Evolutionary conservation across 2,797 vertebrate species (phyloP).

Genomic region (Neosalanx taihuensis): DNA sequence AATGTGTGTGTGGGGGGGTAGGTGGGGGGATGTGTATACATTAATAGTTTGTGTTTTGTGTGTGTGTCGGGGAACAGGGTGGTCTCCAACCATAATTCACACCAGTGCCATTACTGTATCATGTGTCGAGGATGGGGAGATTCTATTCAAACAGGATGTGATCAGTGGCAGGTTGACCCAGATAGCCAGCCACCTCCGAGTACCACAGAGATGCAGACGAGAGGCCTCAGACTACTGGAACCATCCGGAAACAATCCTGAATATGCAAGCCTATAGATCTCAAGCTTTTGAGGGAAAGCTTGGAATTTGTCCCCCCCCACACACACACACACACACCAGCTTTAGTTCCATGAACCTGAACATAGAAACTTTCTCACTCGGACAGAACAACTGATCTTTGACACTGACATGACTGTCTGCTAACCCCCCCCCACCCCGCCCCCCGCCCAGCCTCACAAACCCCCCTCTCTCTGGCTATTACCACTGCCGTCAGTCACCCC

Average conservation of each 20-base stretch:
- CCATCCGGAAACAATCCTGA: background rate
- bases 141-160: background rate
- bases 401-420: constrained; percentile 4
- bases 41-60: constrained; percentile 5
- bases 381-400: background rate
- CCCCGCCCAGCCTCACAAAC: background rate
- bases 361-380: too few relatives aligned
- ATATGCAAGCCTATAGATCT: background rate
- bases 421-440: background rate
- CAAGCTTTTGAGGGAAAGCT: too few relatives aligned
- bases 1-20: constrained; percentile 15
- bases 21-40: constrained; percentile 5
- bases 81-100: background rate
- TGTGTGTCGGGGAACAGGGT: background rate
- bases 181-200: background rate
- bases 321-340: too few relatives aligned
- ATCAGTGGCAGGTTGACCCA: constrained; percentile 1
- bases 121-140: constrained; percentile 1
- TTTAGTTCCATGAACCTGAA: too few relatives aligned
- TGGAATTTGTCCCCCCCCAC: too few relatives aligned
- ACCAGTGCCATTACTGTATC: background rate
- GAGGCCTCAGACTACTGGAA: background rate
- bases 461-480: background rate
- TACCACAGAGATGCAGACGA: background rate
- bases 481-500: background rate